A percentile compares a stretch with the other conserved stretches of the same genome.
phyloP scores from a whole-genome alignment of 2,797 vertebrate genomes.

The Adelosebastes latens region DNA sequence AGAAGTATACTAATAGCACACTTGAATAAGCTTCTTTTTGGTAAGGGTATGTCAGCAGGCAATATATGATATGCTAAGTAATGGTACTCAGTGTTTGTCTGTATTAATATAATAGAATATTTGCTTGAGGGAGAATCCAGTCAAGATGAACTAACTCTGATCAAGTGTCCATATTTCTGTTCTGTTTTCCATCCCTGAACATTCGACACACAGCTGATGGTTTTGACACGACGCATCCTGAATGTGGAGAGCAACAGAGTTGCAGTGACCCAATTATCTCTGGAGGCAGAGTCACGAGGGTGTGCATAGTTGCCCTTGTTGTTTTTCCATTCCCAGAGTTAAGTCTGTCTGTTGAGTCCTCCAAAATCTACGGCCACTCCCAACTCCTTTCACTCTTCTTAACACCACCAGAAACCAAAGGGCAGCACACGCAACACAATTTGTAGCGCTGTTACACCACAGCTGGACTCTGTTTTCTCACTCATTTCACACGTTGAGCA shows the following conservation, averaged over 20 bases:
- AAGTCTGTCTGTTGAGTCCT: constrained; percentile 41
- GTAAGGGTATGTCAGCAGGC: too few relatives aligned
- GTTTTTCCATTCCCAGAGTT: constrained; percentile 56
- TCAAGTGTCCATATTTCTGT: not conserved
- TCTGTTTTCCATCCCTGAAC: not conserved
- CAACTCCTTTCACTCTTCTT: constrained; percentile 16
- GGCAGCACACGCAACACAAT: constrained; percentile 26
- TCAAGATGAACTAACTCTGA: not conserved
- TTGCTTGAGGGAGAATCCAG: not conserved
- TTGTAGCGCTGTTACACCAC: not conserved
- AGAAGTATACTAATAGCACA: not conserved
- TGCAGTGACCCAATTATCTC: constrained; percentile 66
- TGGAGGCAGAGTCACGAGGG: constrained; percentile 61
- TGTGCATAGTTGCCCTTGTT: constrained; percentile 54
- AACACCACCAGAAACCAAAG: constrained; percentile 28
- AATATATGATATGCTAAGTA: not conserved
- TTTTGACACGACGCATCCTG: constrained; percentile 12
- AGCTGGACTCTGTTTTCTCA: constrained; percentile 1
- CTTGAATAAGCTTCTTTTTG: too few relatives aligned
- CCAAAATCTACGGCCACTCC: constrained; percentile 30
- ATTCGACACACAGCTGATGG: not conserved
- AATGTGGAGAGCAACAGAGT: constrained; percentile 27
- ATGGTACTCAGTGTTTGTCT: not conserved
- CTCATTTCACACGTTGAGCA: not conserved
- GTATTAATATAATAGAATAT: not conserved